These are phyloP conservation scores for Phrynocephalus forsythii DNA, from an alignment of 2,797 vertebrate species.

Conservation along the genomic window DNA sequence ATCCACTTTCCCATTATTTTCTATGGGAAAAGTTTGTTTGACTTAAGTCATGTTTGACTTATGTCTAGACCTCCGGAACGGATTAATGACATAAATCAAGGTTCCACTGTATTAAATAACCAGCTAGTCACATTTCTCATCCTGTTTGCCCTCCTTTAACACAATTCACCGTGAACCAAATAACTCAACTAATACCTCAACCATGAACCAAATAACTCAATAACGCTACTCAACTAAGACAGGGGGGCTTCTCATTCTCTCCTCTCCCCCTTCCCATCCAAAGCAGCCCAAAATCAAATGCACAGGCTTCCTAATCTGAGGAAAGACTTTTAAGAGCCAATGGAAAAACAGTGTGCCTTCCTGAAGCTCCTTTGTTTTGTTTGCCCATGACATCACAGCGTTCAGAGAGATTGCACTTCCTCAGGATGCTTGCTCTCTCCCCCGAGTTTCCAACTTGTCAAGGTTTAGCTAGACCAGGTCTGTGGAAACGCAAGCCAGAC, in stretches of 20 bases:
- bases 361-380: slow-evolving; percentile 69
- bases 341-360: slow-evolving; percentile 67
- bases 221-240: not conserved
- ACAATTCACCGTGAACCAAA: not conserved
- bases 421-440: slow-evolving; percentile 74
- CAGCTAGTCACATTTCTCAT: not conserved
- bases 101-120: too few relatives aligned
- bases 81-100: too few relatives aligned
- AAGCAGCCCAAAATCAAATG: slow-evolving; percentile 49
- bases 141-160: not conserved
- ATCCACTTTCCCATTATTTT: too few relatives aligned
- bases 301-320: slow-evolving; percentile 61
- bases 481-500: slow-evolving; percentile 49
- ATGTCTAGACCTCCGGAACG: too few relatives aligned
- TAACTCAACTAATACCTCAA: not conserved
- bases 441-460: slow-evolving; percentile 72
- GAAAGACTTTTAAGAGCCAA: slow-evolving; percentile 51
- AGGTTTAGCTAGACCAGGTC: slow-evolving; percentile 49
- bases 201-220: not conserved
- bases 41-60: too few relatives aligned
- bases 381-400: slow-evolving; percentile 71
- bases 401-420: slow-evolving; percentile 67
- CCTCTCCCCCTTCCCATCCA: slow-evolving; percentile 52
- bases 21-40: too few relatives aligned
- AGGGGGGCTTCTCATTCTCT: not conserved